Percentiles rank a stretch among this genome's conserved stretches.
phyloP scores from a whole-genome alignment of 2,113 vertebrate genomes.

The Haemorhous mexicanus region DNA sequence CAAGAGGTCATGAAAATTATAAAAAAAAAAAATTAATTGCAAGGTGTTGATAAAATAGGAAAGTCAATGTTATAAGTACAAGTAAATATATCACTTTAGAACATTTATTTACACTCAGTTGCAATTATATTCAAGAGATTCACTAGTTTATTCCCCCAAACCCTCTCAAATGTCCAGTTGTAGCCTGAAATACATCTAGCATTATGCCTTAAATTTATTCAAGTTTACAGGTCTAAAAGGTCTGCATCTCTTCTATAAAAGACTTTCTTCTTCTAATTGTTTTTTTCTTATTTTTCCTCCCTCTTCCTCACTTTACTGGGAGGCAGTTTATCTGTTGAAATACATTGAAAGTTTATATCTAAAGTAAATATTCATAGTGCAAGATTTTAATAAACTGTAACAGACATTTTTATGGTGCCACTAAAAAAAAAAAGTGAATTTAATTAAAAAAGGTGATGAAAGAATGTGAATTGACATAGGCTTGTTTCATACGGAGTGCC shows the following conservation, averaged over 20 bases:
- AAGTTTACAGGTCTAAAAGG: background rate
- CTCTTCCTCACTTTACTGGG: background rate
- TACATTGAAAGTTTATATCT: background rate
- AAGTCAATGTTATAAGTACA: background rate
- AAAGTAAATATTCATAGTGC: conserved; percentile 52
- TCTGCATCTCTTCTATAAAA: background rate
- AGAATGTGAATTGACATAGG: conserved; percentile 31
- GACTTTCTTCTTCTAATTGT: background rate
- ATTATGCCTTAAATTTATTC: background rate
- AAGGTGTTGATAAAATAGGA: background rate
- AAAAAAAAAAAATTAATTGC: background rate
- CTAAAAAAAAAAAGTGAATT: conserved; percentile 42
- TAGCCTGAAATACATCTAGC: background rate
- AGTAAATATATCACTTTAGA: background rate
- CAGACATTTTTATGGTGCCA: conserved; percentile 14
- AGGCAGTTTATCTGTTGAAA: conserved; percentile 8
- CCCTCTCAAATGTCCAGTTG: background rate
- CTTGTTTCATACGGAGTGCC: conserved; percentile 13
- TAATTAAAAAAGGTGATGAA: conserved; percentile 58
- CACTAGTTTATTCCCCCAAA: background rate
- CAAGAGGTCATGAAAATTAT: background rate
- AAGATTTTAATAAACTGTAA: conserved; percentile 33
- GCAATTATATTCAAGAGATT: background rate
- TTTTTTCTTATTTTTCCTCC: background rate
- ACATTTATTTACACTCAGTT: background rate